phyloP scores from a whole-genome alignment of 2,888 invertebrate genomes.

The Andrena flavipes region DNA sequence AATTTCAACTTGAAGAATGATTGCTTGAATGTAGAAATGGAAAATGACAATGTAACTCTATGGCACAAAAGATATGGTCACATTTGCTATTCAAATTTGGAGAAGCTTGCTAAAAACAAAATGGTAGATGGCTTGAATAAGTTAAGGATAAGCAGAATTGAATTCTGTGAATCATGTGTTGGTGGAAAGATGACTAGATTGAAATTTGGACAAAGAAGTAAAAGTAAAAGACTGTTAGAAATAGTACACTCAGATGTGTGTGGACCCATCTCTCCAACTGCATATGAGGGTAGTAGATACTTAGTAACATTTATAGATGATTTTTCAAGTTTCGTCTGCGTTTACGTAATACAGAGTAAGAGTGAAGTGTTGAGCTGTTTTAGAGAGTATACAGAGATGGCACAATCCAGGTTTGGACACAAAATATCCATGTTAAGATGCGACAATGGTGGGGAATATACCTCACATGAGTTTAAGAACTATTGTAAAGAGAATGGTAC shows the following conservation, averaged over 20 bases:
- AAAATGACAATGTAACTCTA: not conserved
- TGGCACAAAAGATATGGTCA: conserved; percentile 31
- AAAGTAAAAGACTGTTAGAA: conserved; percentile 22
- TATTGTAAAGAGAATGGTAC: conserved; percentile 9
- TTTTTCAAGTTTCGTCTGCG: not conserved
- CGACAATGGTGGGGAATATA: conserved; percentile 20
- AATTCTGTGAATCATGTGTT: conserved; percentile 21
- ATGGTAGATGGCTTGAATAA: conserved; percentile 17
- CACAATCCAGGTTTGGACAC: not conserved
- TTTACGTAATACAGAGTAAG: not conserved
- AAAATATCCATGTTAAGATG: conserved; percentile 21
- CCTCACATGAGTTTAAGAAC: not conserved
- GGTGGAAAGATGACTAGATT: conserved; percentile 19
- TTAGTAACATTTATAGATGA: conserved; percentile 27
- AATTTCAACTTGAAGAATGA: not conserved
- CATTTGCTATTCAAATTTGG: conserved; percentile 5
- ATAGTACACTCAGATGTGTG: conserved; percentile 28
- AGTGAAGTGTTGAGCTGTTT: not conserved
- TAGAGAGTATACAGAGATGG: conserved; percentile 11
- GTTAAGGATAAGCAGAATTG: not conserved
- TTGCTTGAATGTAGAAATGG: conserved; percentile 11
- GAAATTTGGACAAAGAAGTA: conserved; percentile 13
- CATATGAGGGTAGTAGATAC: not conserved
- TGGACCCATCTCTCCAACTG: conserved; percentile 6
- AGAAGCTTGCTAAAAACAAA: not conserved